Conservation (phyloP, 2,888 invertebrate genomes). For the Biston stratarius region DNA sequence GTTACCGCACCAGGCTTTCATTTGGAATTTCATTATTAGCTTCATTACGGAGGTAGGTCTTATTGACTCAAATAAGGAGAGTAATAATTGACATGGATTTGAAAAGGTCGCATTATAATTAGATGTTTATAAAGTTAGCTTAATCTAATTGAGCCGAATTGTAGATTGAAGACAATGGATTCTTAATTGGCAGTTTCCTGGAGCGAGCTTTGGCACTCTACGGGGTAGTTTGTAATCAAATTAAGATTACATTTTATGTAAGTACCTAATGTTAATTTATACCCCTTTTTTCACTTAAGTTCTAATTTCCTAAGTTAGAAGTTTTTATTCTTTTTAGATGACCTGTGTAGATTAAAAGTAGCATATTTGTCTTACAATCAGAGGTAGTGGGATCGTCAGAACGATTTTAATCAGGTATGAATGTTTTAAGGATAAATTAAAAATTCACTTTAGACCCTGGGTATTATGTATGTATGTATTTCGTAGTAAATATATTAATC, state of each 20-base stretch:
- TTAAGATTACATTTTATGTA: not conserved
- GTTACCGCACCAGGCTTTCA: not conserved
- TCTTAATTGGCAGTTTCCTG: conserved; percentile 3
- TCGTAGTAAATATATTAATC: too few relatives aligned
- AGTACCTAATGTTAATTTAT: too few relatives aligned
- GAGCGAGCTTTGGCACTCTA: conserved; percentile 5
- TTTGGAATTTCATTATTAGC: conserved; percentile 15
- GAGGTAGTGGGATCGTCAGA: too few relatives aligned
- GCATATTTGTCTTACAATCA: too few relatives aligned
- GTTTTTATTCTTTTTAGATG: too few relatives aligned
- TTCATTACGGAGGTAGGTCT: conserved; percentile 9
- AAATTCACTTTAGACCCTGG: too few relatives aligned
- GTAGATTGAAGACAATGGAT: conserved; percentile 15
- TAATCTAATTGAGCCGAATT: conserved; percentile 10
- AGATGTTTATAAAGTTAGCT: conserved; percentile 18
- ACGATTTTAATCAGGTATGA: too few relatives aligned
- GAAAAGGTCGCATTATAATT: conserved; percentile 21
- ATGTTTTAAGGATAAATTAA: too few relatives aligned
- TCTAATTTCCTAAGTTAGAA: too few relatives aligned
- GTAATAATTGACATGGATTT: conserved; percentile 12
- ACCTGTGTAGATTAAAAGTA: too few relatives aligned
- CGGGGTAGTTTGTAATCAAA: not conserved
- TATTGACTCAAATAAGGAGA: conserved; percentile 15
- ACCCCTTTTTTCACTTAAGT: too few relatives aligned
- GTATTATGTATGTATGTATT: too few relatives aligned